Base-by-base conservation (phyloP, 35 echinoderm and acorn worm genomes). In the Acanthaster planci region DNA sequence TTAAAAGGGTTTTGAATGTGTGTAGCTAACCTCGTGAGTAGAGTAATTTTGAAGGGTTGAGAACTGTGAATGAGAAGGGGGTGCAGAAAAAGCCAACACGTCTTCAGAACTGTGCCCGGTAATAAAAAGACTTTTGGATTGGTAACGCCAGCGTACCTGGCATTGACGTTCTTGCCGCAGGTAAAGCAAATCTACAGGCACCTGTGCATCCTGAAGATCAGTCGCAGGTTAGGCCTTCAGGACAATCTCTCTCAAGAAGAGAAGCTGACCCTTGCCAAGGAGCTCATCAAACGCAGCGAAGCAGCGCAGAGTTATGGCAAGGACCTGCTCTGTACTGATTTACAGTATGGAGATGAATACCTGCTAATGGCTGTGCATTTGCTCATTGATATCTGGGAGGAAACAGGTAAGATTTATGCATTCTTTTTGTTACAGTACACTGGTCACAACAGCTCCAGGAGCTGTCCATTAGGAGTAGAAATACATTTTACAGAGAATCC, bases 291-390 rank as follows among this genome's bases (percentile, higher is more conserved):
- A 2, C 80, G 88, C 47, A 81, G 93, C 59, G 60, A 85, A 17
- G 84, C 85, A 18, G 89, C 92, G 5, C 82, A 94, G 12, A 64
- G 52, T 8, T 91, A 86, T 87, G 91, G 88, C 34, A 59, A 35
- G 8, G 55, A 87, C 0, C 79, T 91, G 1, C 86, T 99, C 8
- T 40, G 51, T 1, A 90, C 91, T 9, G 96, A 99, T 47, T 56
- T 94, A 38, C 96, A 99, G 82, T 91, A 87, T 84, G 82, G 87
- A 21, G 96, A 99, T 37, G 86, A 91, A 54, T 99, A 99, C 89
- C 90, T 93, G 30, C 64, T 99, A 47, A 78, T 99, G 80, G 96
- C 96, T 57, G 85, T 91, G 12, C 96, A 99, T 80, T 54, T 99
- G 39, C 85, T 99, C 5, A 51, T 91, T n/a, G 92, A 94, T 89